Evolutionary conservation across 35 echinoderm and acorn worm genomes (phyloP), one percentile per base, ranked within the genome.

Genomic region (Apostichopus californicus): DNA sequence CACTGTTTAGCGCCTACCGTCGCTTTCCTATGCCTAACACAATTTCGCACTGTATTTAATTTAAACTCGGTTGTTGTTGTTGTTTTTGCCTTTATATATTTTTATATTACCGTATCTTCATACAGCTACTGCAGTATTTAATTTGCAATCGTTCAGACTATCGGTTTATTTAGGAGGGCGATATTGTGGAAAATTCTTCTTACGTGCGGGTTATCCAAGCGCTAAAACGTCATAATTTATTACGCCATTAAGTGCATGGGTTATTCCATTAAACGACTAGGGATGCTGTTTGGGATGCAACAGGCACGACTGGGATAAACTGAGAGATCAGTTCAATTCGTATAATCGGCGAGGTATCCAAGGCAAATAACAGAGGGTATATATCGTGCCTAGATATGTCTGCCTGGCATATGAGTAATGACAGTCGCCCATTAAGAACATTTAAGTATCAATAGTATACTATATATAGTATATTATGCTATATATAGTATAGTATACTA

Each of bases 161-260:
- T 56, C 20, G 54, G 55, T 58, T 22, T 85, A 56, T 14, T 18
- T 9, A 22, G 81, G 81, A 85, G 81, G 81, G 81, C 81, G 81
- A 85, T 85, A 85, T 85, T 58, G 57, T 58, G 9, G 81, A 85
- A 85, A 85, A 5, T 85, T 55, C 57, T 85, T 54, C 56, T 55
- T 23, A 23, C 52, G 56, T 85, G n/a, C 14, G 71, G n/a, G n/a
- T 25, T 58, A 58, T 59, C 58, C 14, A 21, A 15, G 17, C 55
- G 81, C 17, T 59, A 85, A 22, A 83, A 5, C 55, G 57, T 85
- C 81, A 85, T 85, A 85, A 85, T 85, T 85, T 85, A 85, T 85
- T 85, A 85, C 55, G 57, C 55, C 17, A 85, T 85, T 85, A 85
- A 58, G 81, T 85, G 57, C 55, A 59, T 58, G 55, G 81, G 17